Evolutionary conservation across 2,888 invertebrate genomes (phyloP), one percentile per base, ranked within the genome.

Genomic region (Chrysolina americana): DNA sequence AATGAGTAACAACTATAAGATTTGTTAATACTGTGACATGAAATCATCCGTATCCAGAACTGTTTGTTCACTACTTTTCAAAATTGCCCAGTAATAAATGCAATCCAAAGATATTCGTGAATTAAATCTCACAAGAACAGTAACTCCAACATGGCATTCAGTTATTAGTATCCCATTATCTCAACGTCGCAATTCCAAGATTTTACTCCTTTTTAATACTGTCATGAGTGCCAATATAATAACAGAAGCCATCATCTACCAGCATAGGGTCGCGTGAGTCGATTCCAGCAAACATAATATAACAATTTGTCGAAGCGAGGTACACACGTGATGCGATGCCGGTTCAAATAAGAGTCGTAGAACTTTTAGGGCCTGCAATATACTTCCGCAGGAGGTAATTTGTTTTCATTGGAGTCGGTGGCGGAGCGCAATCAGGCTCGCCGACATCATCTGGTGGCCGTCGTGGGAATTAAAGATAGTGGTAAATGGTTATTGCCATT

Each of bases 331-430:
- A 70, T 56, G 56, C 41, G 59, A 50, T 70, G 70, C 28, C 69
- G 65, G 75, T 72, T 75, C 69, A 72, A 75, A 75, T 75, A 68
- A 75, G 71, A 75, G 71, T 69, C 68, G 71, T 69, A 75, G 71
- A 59, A 84, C 85, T 84, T 85, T 84, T 85, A 85, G 84, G 84
- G 81, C 80, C 79, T 73, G 85, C 85, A 85, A 86, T 86, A 86
- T 86, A 85, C 85, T 86, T 86, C 84, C 85, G 85, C 86, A 85
- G 84, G 86, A 85, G 85, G 86, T 86, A 86, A 87, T 87, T 86
- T 85, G 86, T 87, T 87, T 87, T 86, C 87, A 87, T 87, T 86
- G 83, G 83, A 81, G 84, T 82, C 83, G 79, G 82, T 80, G 78
- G 80, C 75, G 78, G 68, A 63, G 63, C 69, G 82, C 84, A 84